Conservation (phyloP, 2,113 vertebrate species). For the Aramus guarauna region DNA sequence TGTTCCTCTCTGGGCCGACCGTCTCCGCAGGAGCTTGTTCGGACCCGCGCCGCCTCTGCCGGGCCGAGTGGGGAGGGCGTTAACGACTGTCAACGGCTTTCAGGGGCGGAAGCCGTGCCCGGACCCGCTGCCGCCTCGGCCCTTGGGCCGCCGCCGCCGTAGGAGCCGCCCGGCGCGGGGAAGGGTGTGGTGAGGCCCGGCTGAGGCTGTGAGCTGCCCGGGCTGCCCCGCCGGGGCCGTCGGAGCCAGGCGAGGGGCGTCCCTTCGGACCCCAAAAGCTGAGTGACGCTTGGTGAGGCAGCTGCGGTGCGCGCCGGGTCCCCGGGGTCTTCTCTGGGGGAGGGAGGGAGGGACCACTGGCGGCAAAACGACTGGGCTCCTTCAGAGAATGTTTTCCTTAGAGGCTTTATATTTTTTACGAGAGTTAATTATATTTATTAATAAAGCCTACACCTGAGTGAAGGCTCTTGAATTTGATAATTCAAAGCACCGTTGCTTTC, state of each 20-base stretch:
- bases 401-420: background rate
- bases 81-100: background rate
- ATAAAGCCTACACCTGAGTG: rapidly evolving
- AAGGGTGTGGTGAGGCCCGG: background rate
- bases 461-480: background rate
- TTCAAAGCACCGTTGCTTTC: background rate
- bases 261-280: rapidly evolving
- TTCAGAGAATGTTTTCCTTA: background rate
- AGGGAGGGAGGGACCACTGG: background rate
- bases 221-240: too few relatives aligned
- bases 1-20: rapidly evolving
- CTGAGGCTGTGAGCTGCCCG: too few relatives aligned
- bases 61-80: background rate
- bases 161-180: background rate
- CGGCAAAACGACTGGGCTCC: rapidly evolving
- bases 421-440: rapidly evolving
- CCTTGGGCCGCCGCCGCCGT: too few relatives aligned
- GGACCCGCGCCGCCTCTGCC: background rate
- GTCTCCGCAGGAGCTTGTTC: rapidly evolving
- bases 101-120: too few relatives aligned
- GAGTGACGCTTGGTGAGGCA: background rate
- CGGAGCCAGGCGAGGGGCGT: too few relatives aligned
- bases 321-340: too few relatives aligned
- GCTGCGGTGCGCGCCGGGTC: background rate
- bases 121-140: background rate